These are phyloP conservation scores for fruit fly (Drosophila melanogaster) DNA, from an alignment of 1,140 invertebrate genomes.

Conservation along the genomic window DNA sequence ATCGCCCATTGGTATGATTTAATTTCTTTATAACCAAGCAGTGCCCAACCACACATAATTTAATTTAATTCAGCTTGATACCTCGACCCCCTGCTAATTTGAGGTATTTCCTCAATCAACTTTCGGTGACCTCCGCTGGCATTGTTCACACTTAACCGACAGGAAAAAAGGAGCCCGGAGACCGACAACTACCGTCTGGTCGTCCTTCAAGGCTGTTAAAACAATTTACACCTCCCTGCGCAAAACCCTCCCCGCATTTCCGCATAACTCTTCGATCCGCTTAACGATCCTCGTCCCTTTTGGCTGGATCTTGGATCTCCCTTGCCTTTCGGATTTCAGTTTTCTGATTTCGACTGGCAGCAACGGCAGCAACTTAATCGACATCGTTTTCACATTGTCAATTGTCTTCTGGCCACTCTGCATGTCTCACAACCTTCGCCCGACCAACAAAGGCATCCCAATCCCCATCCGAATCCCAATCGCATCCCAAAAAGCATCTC, in stretches of 20 bases:
- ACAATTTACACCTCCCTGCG: constrained; percentile 71
- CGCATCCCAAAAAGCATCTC: constrained; percentile 54
- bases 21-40: background rate
- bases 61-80: constrained; percentile 26
- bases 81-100: constrained; percentile 42
- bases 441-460: constrained; percentile 45
- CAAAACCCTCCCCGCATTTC: background rate
- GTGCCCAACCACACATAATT: background rate
- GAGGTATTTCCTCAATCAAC: constrained; percentile 47
- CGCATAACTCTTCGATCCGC: constrained; percentile 73
- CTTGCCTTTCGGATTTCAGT: constrained; percentile 14
- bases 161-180: constrained; percentile 27
- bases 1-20: too few relatives aligned
- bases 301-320: constrained; percentile 16
- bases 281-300: constrained; percentile 65
- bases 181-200: constrained; percentile 51
- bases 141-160: constrained; percentile 56
- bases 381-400: constrained; percentile 81
- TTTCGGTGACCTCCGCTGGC: constrained; percentile 56
- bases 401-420: constrained; percentile 76
- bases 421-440: constrained; percentile 76
- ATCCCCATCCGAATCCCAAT: constrained; percentile 12
- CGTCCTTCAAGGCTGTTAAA: constrained; percentile 81
- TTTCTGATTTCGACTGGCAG: constrained; percentile 28
- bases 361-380: constrained; percentile 78